These are phyloP conservation scores for Diloba caeruleocephala DNA, from an alignment of 2,888 invertebrate species.

Conservation along the genomic window DNA sequence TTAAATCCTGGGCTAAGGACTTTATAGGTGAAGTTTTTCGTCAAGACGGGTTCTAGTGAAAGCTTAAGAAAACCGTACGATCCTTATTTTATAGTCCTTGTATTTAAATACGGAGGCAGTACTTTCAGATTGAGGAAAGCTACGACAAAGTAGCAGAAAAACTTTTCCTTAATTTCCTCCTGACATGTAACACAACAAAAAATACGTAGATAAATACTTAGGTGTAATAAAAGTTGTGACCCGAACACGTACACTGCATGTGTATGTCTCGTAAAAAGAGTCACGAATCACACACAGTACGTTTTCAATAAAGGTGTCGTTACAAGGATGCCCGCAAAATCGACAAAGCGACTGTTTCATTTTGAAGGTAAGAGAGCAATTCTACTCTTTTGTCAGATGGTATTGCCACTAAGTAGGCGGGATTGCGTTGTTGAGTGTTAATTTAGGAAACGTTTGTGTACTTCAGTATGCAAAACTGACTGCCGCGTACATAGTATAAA, in stretches of 20 bases:
- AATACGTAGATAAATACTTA: conserved; percentile 29
- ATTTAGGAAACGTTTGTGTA: conserved; percentile 67
- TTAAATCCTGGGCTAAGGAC: conserved; percentile 56
- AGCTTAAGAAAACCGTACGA: conserved; percentile 46
- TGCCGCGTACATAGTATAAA: conserved; percentile 30
- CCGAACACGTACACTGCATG: conserved; percentile 59
- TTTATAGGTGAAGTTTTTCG: conserved; percentile 58
- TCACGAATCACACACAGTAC: conserved; percentile 71
- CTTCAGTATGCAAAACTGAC: conserved; percentile 53
- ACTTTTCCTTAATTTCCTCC: conserved; percentile 34
- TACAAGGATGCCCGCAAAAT: conserved; percentile 76
- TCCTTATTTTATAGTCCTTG: conserved; percentile 39
- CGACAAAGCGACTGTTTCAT: conserved; percentile 83
- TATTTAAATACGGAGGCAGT: conserved; percentile 42
- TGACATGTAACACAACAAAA: conserved; percentile 26
- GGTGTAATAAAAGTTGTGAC: conserved; percentile 57
- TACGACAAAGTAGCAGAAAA: conserved; percentile 17
- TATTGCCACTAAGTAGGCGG: conserved; percentile 80
- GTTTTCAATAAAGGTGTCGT: conserved; percentile 80
- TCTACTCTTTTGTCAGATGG: conserved; percentile 79
- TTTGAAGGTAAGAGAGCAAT: conserved; percentile 81
- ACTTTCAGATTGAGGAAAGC: conserved; percentile 33
- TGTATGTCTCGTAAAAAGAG: conserved; percentile 63
- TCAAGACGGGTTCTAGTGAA: conserved; percentile 56
- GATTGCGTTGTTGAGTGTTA: conserved; percentile 72